Evolutionary conservation across 2,888 invertebrate genomes (phyloP).

Genomic region (Rhamphomyia laevipes): DNA sequence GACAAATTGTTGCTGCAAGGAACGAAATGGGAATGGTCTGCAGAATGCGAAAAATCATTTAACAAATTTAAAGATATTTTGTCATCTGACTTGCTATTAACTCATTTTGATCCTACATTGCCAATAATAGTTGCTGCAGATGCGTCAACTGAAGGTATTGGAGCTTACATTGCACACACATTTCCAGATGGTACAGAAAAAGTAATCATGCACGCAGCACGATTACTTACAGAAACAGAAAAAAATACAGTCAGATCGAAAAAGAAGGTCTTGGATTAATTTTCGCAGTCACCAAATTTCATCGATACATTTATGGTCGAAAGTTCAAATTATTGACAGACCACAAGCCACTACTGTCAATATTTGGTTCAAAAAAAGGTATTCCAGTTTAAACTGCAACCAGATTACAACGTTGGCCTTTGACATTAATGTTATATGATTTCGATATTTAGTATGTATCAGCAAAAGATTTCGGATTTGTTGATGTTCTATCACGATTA

Average conservation of each 20-base stretch:
- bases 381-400: slow-evolving; percentile 15
- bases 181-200: slow-evolving; percentile 20
- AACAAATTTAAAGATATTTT: slow-evolving; percentile 1
- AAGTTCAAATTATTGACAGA: slow-evolving; percentile 24
- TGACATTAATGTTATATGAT: slow-evolving; percentile 11
- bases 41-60: slow-evolving; percentile 5
- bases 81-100: slow-evolving; percentile 2
- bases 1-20: slow-evolving; percentile 2
- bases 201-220: slow-evolving; percentile 21
- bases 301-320: slow-evolving; percentile 24
- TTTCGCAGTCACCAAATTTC: slow-evolving; percentile 24
- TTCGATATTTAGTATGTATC: slow-evolving; percentile 10
- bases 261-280: slow-evolving; percentile 25
- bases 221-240: slow-evolving; percentile 21
- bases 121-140: slow-evolving; percentile 9
- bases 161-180: slow-evolving; percentile 2
- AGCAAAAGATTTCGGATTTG: slow-evolving; percentile 12
- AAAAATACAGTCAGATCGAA: slow-evolving; percentile 24
- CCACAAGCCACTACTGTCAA: slow-evolving; percentile 18
- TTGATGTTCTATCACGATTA: slow-evolving; percentile 12
- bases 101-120: slow-evolving; percentile 7
- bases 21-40: slow-evolving; percentile 4
- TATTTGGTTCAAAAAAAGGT: slow-evolving; percentile 24
- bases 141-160: slow-evolving; percentile 8
- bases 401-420: slow-evolving; percentile 12